Evolutionary conservation across 2,888 invertebrate genomes (phyloP), one percentile per base, ranked within the genome.

Genomic region (Elgonia sp.): DNA sequence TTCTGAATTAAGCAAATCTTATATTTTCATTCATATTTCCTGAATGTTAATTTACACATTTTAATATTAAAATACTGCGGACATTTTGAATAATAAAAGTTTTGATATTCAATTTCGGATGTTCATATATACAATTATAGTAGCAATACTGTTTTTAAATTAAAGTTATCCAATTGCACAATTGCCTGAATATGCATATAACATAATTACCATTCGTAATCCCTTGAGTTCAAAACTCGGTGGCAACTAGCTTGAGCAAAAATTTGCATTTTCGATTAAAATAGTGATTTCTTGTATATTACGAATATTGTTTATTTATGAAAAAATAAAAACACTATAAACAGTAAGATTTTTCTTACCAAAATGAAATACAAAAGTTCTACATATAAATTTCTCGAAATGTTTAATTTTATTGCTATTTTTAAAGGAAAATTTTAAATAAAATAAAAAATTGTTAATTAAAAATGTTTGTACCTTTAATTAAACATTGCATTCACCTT

Each of bases 111-210:
- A 62, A 14, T 37, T 62, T 37, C 12, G 16, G 4, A 37, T 16
- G 21, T 60, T 60, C 16, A 7, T 62, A 62, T 62, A 14, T n/a
- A 62, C 37, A 62, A 29, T 37, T 60, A 60, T 60, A 21, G 2
- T 60, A 60, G 57, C 57, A 62, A 62, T 37, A 62, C 9, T 20
- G 21, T 62, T 62, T 62, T 37, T 62, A 62, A 60, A 62, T 18
- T 14, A 62, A 62, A 37, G 37, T 60, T 60, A 62, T 62, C 62
- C 18, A 62, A n/a, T 37, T 7, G 62, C 39, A 39, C 29, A 39
- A 62, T 62, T 62, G 39, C 37, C 62, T 37, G 62, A 62, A 62
- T 60, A 60, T 62, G 62, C 18, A 62, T 62, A 62, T 37, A 18
- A 62, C 39, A 62, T 16, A 62, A 62, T 62, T 62, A 37, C 16